Evolutionary conservation across 2,113 vertebrate species (phyloP), one percentile per base, ranked within the genome.

Genomic region (Menura novaehollandiae): DNA sequence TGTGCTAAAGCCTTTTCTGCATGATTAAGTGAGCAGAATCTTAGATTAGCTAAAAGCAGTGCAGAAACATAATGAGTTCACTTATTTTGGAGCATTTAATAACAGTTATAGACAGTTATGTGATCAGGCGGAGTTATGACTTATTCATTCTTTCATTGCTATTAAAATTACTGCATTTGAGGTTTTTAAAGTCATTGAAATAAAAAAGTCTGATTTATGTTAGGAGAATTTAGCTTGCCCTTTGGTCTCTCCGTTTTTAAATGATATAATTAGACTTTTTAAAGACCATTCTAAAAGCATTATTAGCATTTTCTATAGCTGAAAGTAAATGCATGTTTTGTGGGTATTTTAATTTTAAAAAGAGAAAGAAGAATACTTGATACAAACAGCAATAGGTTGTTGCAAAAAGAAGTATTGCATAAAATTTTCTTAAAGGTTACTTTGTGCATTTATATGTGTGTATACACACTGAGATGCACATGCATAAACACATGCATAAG

Each of bases 241-340:
- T 98, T 99, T 98, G 98, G 98, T 99, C 98, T 98, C 97, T 98
- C 97, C 97, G 15, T 99, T 99, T 99, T 99, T 98, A 99, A 99
- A 98, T 98, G 98, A 98, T 98, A 98, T 99, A 99, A 99, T 99
- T 99, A 99, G 98, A 98, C 98, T 99, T 99, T 98, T 98, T 98
- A 98, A 98, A 99, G 99, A 98, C 98, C 98, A 98, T 99, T 99
- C 98, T 98, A 98, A 99, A 99, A 98, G 98, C 98, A 98, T 98
- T 98, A 98, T 98, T 98, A 98, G 98, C 98, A 98, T 98, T 98
- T 99, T 98, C 98, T 98, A 98, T 97, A 98, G 97, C 95, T 76
- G 98, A 98, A 98, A 98, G 98, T 98, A 98, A 99, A 98, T 98
- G 97, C 98, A 97, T 98, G 96, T 98, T 98, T 98, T 98, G 97